phyloP scores from a whole-genome alignment of 2,797 vertebrate genomes.

The Coilia nasus region DNA sequence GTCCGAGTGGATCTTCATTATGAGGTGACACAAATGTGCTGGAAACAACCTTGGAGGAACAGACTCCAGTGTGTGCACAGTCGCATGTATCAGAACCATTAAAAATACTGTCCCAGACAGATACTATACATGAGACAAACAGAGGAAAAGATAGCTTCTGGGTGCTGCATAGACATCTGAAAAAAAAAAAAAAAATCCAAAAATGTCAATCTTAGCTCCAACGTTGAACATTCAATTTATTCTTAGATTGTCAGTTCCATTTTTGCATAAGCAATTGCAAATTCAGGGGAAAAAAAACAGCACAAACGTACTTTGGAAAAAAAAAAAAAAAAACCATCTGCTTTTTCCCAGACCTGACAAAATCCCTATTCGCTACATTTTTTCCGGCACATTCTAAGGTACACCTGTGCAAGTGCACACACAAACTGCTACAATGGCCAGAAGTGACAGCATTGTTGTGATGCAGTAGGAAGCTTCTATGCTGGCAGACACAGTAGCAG shows the following conservation, averaged over 20 bases:
- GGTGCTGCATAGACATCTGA: background rate
- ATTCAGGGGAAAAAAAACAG: background rate
- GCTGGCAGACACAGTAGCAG: background rate
- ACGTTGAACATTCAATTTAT: background rate
- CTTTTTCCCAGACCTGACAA: background rate
- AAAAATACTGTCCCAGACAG: background rate
- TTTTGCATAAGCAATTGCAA: background rate
- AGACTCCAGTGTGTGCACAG: background rate
- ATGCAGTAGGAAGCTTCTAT: background rate
- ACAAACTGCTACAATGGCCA: slow-evolving; percentile 13
- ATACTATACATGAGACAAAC: background rate
- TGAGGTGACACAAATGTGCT: slow-evolving; percentile 12
- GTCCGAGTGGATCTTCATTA: slow-evolving; percentile 22
- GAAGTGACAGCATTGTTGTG: slow-evolving; percentile 12
- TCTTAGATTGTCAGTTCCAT: background rate
- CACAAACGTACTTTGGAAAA: background rate
- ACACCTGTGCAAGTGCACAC: slow-evolving; percentile 4
- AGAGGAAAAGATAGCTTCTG: background rate
- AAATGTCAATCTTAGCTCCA: too few species aligned
- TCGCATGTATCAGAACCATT: background rate
- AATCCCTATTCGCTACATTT: background rate
- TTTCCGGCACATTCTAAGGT: background rate
- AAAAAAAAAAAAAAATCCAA: too few species aligned
- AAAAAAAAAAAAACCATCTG: background rate
- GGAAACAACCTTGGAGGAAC: slow-evolving; percentile 47